Evolutionary conservation across 2,113 vertebrate species (phyloP), one percentile per base, ranked within the genome.

Genomic region (Perognathus longimembris): DNA sequence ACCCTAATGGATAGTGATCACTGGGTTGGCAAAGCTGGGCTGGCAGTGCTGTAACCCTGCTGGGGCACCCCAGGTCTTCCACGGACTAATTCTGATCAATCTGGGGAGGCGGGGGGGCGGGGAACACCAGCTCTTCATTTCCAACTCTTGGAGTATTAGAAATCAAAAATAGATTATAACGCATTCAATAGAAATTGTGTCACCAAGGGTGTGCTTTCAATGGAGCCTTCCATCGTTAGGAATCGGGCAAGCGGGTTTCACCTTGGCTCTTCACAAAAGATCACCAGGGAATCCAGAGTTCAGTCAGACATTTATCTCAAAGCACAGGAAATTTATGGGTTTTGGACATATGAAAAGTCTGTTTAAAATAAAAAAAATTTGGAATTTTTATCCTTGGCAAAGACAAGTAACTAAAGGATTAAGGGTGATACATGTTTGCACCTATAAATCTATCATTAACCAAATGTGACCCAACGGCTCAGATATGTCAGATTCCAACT

Each of bases 291-390:
- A 94, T 59, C 74, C 76, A 95, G 70, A 94, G 96, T 97, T 97
- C 93, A 97, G 78, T 89, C 64, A 95, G 93, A 97, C 75, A 6
- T 93, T 97, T 97, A 89, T 95, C 95, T 97, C 92, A 90, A 97
- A 90, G 94, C 50, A 94, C 87, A 89, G 74, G 3, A 95, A 85
- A 93, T 87, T 94, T 96, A 97, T 85, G 92, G 85, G 59, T 93
- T 96, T 87, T 96, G 78, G 94, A 89, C 94, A 96, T 89, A 96
- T 70, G 78, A 92, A 59, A 95, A 95, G 92, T 91, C 89, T 85
- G 57, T 36, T 94, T 4, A 4, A 96, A 96, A 96, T 57, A 88
- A 95, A 95, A 93, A 90, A 87, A 88, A 95, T 92, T 45, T 84
- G 64, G 93, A 88, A 90, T 73, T 80, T 87, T 92, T 93, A 64